Percentiles rank a stretch among this genome's conserved stretches.
Evolutionary conservation across 2,113 vertebrate genomes (phyloP).

Genomic region (Rousettus leschenaultii): DNA sequence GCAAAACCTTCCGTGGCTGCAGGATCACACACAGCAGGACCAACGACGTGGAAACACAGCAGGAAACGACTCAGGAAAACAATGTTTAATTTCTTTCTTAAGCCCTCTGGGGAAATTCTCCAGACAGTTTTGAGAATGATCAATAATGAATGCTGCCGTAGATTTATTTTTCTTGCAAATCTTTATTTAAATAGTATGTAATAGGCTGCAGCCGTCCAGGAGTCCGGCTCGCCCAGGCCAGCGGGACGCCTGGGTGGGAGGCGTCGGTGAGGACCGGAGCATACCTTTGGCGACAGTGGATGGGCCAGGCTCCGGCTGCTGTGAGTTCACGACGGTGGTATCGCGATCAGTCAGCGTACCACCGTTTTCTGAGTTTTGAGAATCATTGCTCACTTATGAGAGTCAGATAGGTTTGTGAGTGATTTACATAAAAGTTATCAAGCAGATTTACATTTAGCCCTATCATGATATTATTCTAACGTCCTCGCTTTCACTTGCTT

Average conservation of each 20-base stretch:
- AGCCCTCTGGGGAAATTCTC: constrained; percentile 73
- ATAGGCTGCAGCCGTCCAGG: not conserved
- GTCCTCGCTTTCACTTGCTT: not conserved
- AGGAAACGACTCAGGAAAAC: constrained; percentile 73
- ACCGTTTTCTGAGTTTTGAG: not conserved
- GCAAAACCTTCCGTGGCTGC: constrained; percentile 62
- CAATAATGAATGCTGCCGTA: constrained; percentile 77
- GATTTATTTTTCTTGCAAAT: constrained; percentile 71
- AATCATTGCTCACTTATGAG: not conserved
- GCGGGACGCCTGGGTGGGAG: not conserved
- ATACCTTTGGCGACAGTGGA: not conserved
- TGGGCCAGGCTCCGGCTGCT: not conserved
- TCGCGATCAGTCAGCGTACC: not conserved
- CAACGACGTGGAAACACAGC: constrained; percentile 74
- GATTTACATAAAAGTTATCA: not conserved
- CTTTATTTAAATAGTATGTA: constrained; percentile 66
- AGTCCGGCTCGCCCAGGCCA: not conserved
- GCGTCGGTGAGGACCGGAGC: not conserved
- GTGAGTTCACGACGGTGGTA: not conserved
- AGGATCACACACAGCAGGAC: constrained; percentile 59
- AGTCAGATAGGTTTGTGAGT: not conserved
- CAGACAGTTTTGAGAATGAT: constrained; percentile 77
- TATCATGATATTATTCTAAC: not conserved
- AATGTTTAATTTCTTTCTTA: constrained; percentile 74
- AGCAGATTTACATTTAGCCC: not conserved